A percentile compares a stretch with the other conserved stretches of the same genome.
Evolutionary conservation across 2,797 vertebrate genomes (phyloP).

Genomic region (Dendrocincla tyrannina): DNA sequence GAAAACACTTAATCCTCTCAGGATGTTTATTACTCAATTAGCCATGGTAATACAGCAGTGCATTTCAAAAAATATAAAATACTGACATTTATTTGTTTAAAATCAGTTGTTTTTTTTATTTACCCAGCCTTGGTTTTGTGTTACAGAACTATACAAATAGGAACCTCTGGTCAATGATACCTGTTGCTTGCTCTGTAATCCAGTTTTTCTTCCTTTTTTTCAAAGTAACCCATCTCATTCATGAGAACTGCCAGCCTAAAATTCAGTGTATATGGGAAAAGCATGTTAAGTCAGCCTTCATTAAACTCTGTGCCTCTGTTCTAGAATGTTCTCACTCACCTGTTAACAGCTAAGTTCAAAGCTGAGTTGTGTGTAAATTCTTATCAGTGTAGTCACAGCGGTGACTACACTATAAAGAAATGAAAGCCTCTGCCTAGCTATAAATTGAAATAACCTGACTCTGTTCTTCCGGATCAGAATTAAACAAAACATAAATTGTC

Average conservation of each 20-base stretch:
- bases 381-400: background rate
- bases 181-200: background rate
- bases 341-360: background rate
- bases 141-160: background rate
- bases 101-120: background rate
- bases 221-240: background rate
- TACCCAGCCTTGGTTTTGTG: background rate
- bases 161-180: background rate
- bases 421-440: background rate
- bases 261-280: background rate
- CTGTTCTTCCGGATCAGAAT: background rate
- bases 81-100: slow-evolving; percentile 12
- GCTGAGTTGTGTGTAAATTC: background rate
- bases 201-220: background rate
- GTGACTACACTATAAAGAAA: background rate
- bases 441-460: background rate
- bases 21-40: slow-evolving; percentile 23
- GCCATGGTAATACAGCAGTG: background rate
- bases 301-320: background rate
- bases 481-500: background rate
- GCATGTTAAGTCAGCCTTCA: background rate
- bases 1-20: background rate
- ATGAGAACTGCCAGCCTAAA: background rate
- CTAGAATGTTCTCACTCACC: background rate
- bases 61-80: background rate